Conservation (phyloP, 2,888 invertebrate species). For the Synergus laeviventris region DNA sequence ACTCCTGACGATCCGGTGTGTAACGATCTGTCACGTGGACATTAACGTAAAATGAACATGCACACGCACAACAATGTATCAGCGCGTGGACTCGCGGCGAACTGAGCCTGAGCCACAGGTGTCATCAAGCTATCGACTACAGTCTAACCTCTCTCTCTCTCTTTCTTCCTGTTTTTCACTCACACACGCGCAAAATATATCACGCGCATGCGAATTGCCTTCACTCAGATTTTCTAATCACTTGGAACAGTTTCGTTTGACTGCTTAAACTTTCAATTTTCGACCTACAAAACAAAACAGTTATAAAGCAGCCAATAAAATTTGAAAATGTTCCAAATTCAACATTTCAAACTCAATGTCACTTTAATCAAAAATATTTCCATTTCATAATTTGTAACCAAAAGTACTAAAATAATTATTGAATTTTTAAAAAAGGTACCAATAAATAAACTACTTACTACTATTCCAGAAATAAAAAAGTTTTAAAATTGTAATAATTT, state of each 20-base stretch:
- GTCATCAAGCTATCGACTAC: slow-evolving; percentile 66
- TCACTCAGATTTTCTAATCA: slow-evolving; percentile 30
- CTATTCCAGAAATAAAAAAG: no score
- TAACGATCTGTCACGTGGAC: slow-evolving; percentile 61
- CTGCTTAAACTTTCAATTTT: background rate
- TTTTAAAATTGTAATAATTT: no score
- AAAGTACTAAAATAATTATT: no score
- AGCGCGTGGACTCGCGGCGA: slow-evolving; percentile 73
- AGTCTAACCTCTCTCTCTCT: slow-evolving; percentile 35
- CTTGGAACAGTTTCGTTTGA: background rate
- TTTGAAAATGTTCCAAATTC: no score
- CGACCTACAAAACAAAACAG: no score
- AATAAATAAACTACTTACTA: no score
- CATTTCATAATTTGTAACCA: no score
- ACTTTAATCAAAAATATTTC: no score
- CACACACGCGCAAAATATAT: slow-evolving; percentile 37
- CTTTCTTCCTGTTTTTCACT: slow-evolving; percentile 46
- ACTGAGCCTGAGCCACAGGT: slow-evolving; percentile 73
- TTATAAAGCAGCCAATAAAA: no score
- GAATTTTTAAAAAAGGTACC: no score
- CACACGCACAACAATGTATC: slow-evolving; percentile 57
- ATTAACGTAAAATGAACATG: slow-evolving; percentile 53
- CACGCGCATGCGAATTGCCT: slow-evolving; percentile 43
- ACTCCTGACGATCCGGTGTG: slow-evolving; percentile 47
- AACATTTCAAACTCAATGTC: no score